These are phyloP conservation scores for Danaus melanippus DNA, from an alignment of 1,140 invertebrate genomes.

Conservation along the genomic window DNA sequence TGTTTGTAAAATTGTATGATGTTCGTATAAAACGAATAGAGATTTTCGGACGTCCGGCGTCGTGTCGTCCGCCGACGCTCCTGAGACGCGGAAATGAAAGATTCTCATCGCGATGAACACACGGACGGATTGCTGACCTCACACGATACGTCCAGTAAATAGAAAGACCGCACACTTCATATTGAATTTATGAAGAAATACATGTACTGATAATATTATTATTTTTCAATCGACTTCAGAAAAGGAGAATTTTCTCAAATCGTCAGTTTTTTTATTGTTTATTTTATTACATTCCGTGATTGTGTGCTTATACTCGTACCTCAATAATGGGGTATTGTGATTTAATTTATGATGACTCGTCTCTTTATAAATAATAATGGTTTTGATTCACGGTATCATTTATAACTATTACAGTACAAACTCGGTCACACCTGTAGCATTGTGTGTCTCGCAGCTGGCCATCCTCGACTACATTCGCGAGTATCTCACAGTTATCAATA, in stretches of 20 bases:
- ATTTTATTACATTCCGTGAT: no score
- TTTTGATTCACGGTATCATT: no score
- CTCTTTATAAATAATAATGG: no score
- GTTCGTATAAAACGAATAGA: slow-evolving; percentile 6
- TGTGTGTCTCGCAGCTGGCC: no score
- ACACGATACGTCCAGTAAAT: not conserved
- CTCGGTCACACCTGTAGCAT: no score
- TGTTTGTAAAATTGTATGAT: no score
- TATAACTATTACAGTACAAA: no score
- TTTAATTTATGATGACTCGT: no score
- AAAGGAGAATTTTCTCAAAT: slow-evolving; percentile 2
- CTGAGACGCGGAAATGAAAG: slow-evolving; percentile 24
- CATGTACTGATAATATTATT: slow-evolving; percentile 1
- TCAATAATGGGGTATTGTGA: no score
- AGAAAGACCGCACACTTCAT: not conserved
- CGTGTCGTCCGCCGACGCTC: not conserved
- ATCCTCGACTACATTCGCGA: no score
- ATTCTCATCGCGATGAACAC: slow-evolving; percentile 21
- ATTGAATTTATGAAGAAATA: not conserved
- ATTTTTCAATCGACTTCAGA: not conserved
- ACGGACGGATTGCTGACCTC: slow-evolving; percentile 8
- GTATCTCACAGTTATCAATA: no score
- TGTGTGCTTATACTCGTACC: no score
- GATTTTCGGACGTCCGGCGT: not conserved
- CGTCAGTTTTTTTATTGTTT: slow-evolving; percentile 1